A percentile compares a stretch with the other conserved stretches of the same genome.
These are phyloP conservation scores for Aythya fuligula DNA, from an alignment of 2,797 vertebrate genomes.

Conservation along the genomic window DNA sequence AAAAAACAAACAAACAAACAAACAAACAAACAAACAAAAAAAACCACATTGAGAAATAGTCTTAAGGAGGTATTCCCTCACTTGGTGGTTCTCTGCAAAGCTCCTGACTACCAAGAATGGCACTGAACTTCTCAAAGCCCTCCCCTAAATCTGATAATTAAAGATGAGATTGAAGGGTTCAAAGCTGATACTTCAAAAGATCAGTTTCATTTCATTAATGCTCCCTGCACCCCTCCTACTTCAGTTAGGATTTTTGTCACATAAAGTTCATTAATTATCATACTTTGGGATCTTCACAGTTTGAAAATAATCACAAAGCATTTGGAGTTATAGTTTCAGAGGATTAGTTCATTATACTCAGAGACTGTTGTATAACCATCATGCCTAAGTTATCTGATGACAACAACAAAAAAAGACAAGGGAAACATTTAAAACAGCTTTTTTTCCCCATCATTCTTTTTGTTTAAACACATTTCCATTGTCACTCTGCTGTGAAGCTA, in stretches of 20 bases:
- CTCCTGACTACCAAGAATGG: not conserved
- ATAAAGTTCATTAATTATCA: constrained; percentile 21
- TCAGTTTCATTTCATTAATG: not conserved
- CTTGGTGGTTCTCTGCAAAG: rapidly evolving
- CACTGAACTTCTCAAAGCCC: not conserved
- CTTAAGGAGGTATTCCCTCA: not conserved
- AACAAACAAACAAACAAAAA: too few relatives aligned
- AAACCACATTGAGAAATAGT: not conserved
- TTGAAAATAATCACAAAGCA: constrained; percentile 17
- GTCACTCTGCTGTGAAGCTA: not conserved
- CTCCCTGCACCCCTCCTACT: not conserved
- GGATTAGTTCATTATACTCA: not conserved
- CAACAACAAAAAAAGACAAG: not conserved
- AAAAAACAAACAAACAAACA: not conserved
- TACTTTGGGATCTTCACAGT: not conserved
- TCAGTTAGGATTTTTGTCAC: constrained; percentile 14
- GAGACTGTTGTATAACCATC: not conserved
- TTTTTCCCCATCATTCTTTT: not conserved
- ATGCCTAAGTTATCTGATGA: not conserved
- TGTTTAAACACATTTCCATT: constrained; percentile 6
- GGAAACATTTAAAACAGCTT: not conserved
- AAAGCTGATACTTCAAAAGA: not conserved
- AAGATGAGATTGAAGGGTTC: not conserved
- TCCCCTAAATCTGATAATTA: not conserved
- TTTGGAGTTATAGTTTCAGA: constrained; percentile 21